Evolutionary conservation across 1,140 invertebrate species (phyloP), one percentile per base, ranked within the genome.

Genomic region (Drosophila murphyi): DNA sequence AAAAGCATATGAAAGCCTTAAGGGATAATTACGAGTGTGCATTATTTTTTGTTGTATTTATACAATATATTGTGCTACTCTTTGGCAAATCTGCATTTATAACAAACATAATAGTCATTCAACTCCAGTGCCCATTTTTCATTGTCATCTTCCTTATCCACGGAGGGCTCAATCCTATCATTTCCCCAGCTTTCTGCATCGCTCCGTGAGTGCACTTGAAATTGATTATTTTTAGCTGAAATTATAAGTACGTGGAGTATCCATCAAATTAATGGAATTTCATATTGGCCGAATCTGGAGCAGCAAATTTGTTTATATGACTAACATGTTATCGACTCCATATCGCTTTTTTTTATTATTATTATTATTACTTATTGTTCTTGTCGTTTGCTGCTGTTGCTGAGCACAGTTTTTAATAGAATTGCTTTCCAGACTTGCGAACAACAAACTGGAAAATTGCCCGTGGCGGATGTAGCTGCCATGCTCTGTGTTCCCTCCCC

Each of bases 221-320:
- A 52, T 52, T 61, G 35, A 39, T 43, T 47, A 61, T 56, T 51
- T 35, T 62, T 34, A 43, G 29, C 7, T 60, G 10, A 20, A n/a
- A 67, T 5, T 35, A 43, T 34, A 8, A 64, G 50, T 55, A 28
- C 20, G 37, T 35, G 29, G 12, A 72, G 64, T 73, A 72, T 73
- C 65, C 69, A 80, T 82, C 80, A 83, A 70, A 83, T 82, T 88
- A 89, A 89, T 88, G 80, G 80, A 83, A 88, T 89, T 80, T 80
- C 73, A 80, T 78, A 83, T 88, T 88, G 83, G 80, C 64, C 52
- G 72, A 43, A 52, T 37, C 47, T 68, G 31, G 5, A 54, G 28
- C 54, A 34, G 7, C 48, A 43, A 72, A 77, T 89, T 83, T 89
- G 83, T 80, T 74, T 77, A 71, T 88, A 52, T 59, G 68, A 60